Evolutionary conservation across 2,797 vertebrate genomes (phyloP), one percentile per base, ranked within the genome.

Genomic region (Eutrigla gurnardus): DNA sequence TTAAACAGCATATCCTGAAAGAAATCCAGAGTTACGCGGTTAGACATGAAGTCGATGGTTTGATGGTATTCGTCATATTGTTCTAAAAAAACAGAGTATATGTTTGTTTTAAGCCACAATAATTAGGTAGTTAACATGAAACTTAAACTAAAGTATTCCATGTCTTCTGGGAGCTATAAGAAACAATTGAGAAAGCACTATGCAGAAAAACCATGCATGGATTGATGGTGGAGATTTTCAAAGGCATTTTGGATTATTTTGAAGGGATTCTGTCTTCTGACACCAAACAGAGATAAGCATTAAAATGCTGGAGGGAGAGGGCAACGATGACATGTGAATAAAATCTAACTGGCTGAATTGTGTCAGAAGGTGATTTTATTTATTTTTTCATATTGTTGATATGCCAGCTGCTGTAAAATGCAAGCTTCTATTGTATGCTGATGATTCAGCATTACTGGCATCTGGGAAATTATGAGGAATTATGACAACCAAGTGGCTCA

Each of bases 241-340:
- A 37, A 57, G 33, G n/a, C 25, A 37, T 67, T 68, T 7, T 1
- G 2, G 25, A 18, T 57, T 40, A 62, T 43, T 72, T 46, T 35
- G 6, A 62, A 73, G 4, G 6, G 18, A 77, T 18, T 54, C 42
- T 35, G 47, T 4, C 9, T 45, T 54, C 58, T 63, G 32, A 57
- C 49, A 43, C 1, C 11, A 50, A 68, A 60, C 10, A 40, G 13
- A 43, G 36, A 58, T 32, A 49, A 55, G 47, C 25, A 40, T 12
- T 45, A 43, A 53, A 49, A 53, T 50, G 46, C 46, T 52, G 10
- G 10, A 62, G 37, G n/a, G 73, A 52, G 55, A 32, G 15, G 40
- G 50, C 12, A 47, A 13, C 4, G 13, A 55, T 39, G 43, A 40
- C 6, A n/a, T 32, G 9, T n/a, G 10, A n/a, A n/a, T 11, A 15